A percentile compares a stretch with the other conserved stretches of the same genome.
Conservation (phyloP, 2,888 invertebrate genomes). For the Prenolepis imparis region DNA sequence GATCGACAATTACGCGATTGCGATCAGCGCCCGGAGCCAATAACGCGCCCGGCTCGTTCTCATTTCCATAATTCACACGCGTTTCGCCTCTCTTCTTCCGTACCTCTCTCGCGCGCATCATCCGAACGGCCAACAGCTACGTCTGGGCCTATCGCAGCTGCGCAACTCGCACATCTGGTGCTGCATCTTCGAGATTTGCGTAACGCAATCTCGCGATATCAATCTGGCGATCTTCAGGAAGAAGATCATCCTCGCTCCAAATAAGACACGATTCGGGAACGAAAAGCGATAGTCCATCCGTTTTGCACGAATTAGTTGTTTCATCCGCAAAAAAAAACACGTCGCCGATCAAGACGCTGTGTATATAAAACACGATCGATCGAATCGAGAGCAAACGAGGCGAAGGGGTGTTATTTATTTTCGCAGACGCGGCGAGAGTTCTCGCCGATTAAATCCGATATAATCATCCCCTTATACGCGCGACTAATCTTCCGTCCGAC, state of each 20-base stretch:
- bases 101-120: constrained; percentile 58
- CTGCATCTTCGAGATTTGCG: constrained; percentile 62
- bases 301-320: constrained; percentile 16
- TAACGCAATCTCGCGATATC: constrained; percentile 55
- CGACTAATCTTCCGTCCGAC: constrained; percentile 57
- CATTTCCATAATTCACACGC: constrained; percentile 76
- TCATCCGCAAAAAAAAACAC: constrained; percentile 60
- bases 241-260: background rate
- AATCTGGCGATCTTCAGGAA: constrained; percentile 3
- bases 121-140: background rate
- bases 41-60: constrained; percentile 68
- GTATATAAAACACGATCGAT: constrained; percentile 41
- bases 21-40: constrained; percentile 71
- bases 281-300: constrained; percentile 50
- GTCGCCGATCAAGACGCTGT: background rate
- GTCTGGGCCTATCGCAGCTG: constrained; percentile 60
- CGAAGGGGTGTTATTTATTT: constrained; percentile 61
- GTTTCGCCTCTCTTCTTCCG: constrained; percentile 67
- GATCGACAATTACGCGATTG: constrained; percentile 76
- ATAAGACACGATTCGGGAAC: background rate
- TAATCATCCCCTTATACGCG: constrained; percentile 51
- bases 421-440: constrained; percentile 56
- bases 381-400: constrained; percentile 46
- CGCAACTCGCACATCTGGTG: constrained; percentile 64
- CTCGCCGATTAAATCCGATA: constrained; percentile 59